Evolutionary conservation across 1,140 invertebrate genomes (phyloP), one percentile per base, ranked within the genome.

Genomic region (Heterodera schachtii): DNA sequence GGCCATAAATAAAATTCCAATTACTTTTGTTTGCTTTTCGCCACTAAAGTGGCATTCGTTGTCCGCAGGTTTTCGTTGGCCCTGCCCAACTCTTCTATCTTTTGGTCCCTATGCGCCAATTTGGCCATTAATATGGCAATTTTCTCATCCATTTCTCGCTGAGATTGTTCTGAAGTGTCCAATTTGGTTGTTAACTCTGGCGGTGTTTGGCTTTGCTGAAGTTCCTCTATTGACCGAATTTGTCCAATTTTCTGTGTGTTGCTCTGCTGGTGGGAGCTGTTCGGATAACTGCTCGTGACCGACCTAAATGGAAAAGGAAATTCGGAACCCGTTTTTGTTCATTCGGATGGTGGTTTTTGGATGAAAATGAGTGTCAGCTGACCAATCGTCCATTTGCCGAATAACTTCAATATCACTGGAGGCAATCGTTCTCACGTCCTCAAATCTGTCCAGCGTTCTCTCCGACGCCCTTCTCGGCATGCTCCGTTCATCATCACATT

Each of bases 401-500:
- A 86, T 82, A 21, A 86, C 81, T 73, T 86, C 85, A 84, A 86
- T 86, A 71, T 86, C 85, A 41, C 85, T 86, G 21, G 85, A 86
- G 2, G 85, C 85, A 57, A 86, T 78, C 7, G 85, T 86, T 16
- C 66, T 19, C 7, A 77, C 84, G 13, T 88, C 85, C 67, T 86
- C 85, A 64, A 78, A 78, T 41, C 77, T 64, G 41, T 78, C 77
- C 52, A 78, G 70, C 16, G 77, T 78, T 78, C 66, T 71, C 49
- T 78, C 77, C 1, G 77, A 78, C 3, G 77, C 43, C 7, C 44
- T 43, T 49, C n/a, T 31, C 49, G 41, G 13, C 60, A 83, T 76
- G 57, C 19, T 69, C 66, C 46, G 82, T 69, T 44, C 64, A 49
- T 44, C 75, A 21, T 76, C 75, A n/a, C 47, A 69, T 78, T 78